Base-by-base conservation (phyloP, 2,797 vertebrate species). In the Esox masquinongy region DNA sequence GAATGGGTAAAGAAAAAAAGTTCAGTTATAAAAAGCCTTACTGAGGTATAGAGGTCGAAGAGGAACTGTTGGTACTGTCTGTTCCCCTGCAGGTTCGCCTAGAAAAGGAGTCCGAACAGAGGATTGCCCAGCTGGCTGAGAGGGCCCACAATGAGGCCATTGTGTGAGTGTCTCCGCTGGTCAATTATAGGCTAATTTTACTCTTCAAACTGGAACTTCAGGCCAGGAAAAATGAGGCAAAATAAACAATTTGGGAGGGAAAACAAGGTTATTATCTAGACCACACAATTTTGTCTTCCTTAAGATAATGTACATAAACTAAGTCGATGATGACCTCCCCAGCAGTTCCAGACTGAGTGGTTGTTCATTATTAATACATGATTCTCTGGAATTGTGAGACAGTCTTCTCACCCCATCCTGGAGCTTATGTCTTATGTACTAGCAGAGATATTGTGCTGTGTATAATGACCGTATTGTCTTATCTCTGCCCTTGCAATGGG, bases 81-180 rank as follows among this genome's bases (percentile, higher is more conserved):
- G 51, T 84, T 74, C 81, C 69, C 61, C 49, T 22, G 19, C 88
- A 98, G 97, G 89, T 88, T 80, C 91, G 88, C 64, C 84, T 96
- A 77, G 94, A 96, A 92, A 91, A 84, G 75, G 95, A 97, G 84
- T 95, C 94, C 11, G 94, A 96, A 85, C 91, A 91, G 88, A 95
- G 91, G 85, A 93, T 96, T 74, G 81, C 91, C 64, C 83, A 85
- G 86, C 84, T 94, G 81, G 90, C 94, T 64, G 93, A 95, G 77
- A 88, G 76, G 77, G 93, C 95, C 80, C 95, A 96, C 90, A 91
- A 76, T 80, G 95, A 96, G 79, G 95, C 95, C 39, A 73, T 96
- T 88, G 80, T 88, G 96, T 98, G 92, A 96, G 96, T 91, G 73
- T 85, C 80, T 83, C 83, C 24, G 31, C 84, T 75, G 43, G 72